These are phyloP conservation scores for Glossosoma conforme DNA, from an alignment of 1,140 invertebrate species.

Conservation along the genomic window DNA sequence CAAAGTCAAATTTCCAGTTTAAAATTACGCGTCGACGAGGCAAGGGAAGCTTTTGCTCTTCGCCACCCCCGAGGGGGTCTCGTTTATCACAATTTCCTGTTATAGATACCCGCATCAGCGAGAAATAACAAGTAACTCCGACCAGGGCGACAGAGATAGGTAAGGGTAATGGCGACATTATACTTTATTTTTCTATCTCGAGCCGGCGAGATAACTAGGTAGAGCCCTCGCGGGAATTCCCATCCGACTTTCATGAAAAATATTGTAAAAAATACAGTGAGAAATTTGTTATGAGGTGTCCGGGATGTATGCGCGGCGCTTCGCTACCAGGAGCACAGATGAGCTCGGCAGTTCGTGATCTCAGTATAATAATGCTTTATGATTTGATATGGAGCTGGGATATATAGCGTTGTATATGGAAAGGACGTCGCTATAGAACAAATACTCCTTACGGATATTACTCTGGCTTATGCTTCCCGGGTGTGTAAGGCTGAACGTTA, in stretches of 20 bases:
- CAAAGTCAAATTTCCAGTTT: constrained; percentile 31
- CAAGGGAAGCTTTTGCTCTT: constrained; percentile 1
- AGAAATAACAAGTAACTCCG: constrained; percentile 13
- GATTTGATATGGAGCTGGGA: background rate
- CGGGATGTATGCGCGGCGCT: constrained; percentile 20
- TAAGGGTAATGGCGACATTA: constrained; percentile 32
- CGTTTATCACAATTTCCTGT: constrained; percentile 32
- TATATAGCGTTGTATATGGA: too few relatives aligned
- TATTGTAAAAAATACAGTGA: constrained; percentile 29
- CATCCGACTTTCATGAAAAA: constrained; percentile 33
- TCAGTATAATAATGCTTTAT: constrained; percentile 31
- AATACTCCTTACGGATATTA: constrained; percentile 7
- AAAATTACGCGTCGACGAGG: constrained; percentile 22
- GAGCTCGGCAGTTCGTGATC: constrained; percentile 28
- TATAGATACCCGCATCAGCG: constrained; percentile 23
- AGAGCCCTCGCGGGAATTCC: constrained; percentile 29
- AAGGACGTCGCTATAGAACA: background rate
- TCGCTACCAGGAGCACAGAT: constrained; percentile 16
- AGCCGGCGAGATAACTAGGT: constrained; percentile 31
- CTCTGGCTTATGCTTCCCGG: constrained; percentile 8
- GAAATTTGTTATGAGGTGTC: constrained; percentile 31
- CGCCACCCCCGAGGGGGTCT: constrained; percentile 13
- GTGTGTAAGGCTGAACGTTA: constrained; percentile 12
- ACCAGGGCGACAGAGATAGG: constrained; percentile 24
- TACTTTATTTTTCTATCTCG: constrained; percentile 33